phyloP scores from a whole-genome alignment of 2,888 invertebrate genomes.

The Linnaemya tessellans region DNA sequence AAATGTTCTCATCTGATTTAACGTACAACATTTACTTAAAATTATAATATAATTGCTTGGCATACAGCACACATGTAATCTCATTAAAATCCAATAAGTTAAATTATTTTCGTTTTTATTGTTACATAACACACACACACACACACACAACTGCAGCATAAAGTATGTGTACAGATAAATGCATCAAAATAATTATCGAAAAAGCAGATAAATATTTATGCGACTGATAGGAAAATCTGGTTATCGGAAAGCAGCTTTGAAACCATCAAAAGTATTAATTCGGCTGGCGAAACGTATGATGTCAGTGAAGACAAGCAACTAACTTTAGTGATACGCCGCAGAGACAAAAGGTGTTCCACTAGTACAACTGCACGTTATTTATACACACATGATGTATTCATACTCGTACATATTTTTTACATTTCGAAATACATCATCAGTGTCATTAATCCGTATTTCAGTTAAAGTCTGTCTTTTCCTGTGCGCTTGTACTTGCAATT shows the following conservation, averaged over 20 bases:
- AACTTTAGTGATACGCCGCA: too few species aligned
- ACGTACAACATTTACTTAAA: constrained; percentile 16
- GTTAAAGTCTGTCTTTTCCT: constrained; percentile 30
- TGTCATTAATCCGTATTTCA: constrained; percentile 50
- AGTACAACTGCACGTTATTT: not conserved
- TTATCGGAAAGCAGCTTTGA: not conserved
- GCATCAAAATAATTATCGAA: too few species aligned
- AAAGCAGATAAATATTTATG: not conserved
- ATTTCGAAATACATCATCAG: constrained; percentile 23
- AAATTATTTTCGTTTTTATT: constrained; percentile 81
- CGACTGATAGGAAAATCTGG: not conserved
- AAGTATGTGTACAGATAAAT: not conserved
- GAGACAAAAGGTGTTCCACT: too few species aligned
- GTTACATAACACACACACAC: constrained; percentile 35
- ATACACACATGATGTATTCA: constrained; percentile 15
- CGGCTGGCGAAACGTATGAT: too few species aligned
- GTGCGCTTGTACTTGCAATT: not conserved
- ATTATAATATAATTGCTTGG: constrained; percentile 40
- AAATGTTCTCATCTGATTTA: constrained; percentile 21
- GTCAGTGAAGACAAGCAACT: too few species aligned
- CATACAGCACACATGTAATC: constrained; percentile 79
- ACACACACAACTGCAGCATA: not conserved
- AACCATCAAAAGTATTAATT: not conserved
- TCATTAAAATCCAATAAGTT: constrained; percentile 82
- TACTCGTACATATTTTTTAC: constrained; percentile 5